Evolutionary conservation across 1,140 invertebrate species (phyloP).

Genomic region (Drosophila guanche): DNA sequence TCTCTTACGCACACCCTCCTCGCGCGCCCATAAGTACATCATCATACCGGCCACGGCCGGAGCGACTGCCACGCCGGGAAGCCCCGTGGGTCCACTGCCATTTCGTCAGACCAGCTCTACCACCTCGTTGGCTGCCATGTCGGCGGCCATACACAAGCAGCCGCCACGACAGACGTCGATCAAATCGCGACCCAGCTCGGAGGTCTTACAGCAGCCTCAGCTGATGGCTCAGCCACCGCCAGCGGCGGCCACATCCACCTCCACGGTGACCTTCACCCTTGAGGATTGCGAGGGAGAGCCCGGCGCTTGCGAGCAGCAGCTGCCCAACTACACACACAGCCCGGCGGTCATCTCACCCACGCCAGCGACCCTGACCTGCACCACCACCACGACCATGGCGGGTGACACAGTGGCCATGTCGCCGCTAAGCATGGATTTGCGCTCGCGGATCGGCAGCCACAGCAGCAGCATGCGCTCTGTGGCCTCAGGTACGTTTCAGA

Average conservation of each 20-base stretch:
- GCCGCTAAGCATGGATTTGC: conserved; percentile 61
- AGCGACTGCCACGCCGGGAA: conserved; percentile 29
- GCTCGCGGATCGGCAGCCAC: conserved; percentile 64
- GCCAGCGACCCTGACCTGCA: conserved; percentile 61
- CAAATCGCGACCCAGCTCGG: conserved; percentile 65
- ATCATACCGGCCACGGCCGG: conserved; percentile 73
- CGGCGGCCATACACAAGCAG: conserved; percentile 61
- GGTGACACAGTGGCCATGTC: conserved; percentile 53
- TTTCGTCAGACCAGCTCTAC: conserved; percentile 71
- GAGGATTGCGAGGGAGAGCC: conserved; percentile 60
- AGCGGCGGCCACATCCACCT: conserved; percentile 43
- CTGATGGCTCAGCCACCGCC: conserved; percentile 6
- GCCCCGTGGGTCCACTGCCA: conserved; percentile 36
- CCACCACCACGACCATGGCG: conserved; percentile 72
- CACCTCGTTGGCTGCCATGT: conserved; percentile 63
- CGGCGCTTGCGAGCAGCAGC: background rate
- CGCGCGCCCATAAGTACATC: conserved; percentile 75
- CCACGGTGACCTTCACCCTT: conserved; percentile 79
- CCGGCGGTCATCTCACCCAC: conserved; percentile 39
- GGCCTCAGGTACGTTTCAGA: conserved; percentile 65
- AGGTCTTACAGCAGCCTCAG: conserved; percentile 43
- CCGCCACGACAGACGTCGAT: conserved; percentile 36
- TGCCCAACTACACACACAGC: no score
- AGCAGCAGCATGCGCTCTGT: conserved; percentile 80
- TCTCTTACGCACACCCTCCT: conserved; percentile 65